Percentiles rank a stretch among this genome's conserved stretches.
These are phyloP conservation scores for Strigamia crassipes DNA, from an alignment of 2,888 invertebrate species.

Conservation along the genomic window DNA sequence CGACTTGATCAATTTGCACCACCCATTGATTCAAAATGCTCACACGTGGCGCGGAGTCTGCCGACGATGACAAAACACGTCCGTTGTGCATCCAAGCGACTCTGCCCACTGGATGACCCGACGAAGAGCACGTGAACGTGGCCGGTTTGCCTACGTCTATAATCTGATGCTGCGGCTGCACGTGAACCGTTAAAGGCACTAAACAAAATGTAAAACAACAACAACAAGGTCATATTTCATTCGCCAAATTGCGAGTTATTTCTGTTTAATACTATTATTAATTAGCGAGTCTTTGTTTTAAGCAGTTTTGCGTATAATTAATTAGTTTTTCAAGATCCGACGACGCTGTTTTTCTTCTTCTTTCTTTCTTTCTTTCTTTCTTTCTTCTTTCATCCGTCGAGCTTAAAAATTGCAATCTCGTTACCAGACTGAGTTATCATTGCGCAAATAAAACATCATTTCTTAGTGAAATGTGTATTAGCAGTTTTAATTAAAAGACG, in stretches of 20 bases:
- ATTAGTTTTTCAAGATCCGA: background rate
- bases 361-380: too few relatives aligned
- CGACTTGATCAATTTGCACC: slow-evolving; percentile 55
- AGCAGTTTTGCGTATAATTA: background rate
- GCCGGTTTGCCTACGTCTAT: slow-evolving; percentile 58
- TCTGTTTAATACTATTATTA: background rate
- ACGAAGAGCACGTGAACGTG: slow-evolving; percentile 57
- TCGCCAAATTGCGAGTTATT: background rate
- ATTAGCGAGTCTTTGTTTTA: background rate
- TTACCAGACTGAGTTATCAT: background rate
- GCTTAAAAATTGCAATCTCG: background rate
- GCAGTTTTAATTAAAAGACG: background rate
- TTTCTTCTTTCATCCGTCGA: background rate
- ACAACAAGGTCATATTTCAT: background rate
- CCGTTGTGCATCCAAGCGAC: slow-evolving; percentile 59
- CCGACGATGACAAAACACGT: slow-evolving; percentile 52
- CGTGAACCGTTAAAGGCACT: slow-evolving; percentile 47
- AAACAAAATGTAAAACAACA: background rate
- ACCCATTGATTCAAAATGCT: slow-evolving; percentile 50
- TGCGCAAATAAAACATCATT: background rate
- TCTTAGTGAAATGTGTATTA: background rate
- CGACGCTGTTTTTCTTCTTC: too few relatives aligned
- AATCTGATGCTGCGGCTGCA: slow-evolving; percentile 48
- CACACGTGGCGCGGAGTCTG: slow-evolving; percentile 47
- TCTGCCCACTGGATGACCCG: slow-evolving; percentile 57